phyloP scores from a whole-genome alignment of 2,888 invertebrate species.

The Clostera curtula region DNA sequence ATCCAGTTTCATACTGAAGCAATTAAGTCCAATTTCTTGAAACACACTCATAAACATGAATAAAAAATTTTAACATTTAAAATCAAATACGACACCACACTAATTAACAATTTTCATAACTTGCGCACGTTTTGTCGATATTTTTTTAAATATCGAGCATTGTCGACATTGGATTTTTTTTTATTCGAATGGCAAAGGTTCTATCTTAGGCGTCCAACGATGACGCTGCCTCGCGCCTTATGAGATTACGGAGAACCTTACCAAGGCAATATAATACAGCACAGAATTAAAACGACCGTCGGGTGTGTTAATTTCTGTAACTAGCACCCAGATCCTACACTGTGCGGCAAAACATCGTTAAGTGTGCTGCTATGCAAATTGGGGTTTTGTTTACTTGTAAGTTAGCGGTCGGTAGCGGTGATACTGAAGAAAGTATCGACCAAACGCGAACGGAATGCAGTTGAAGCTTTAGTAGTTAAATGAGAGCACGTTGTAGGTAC shows the following conservation, averaged over 20 bases:
- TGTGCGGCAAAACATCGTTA: conserved; percentile 35
- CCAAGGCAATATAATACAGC: conserved; percentile 34
- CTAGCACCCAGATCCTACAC: conserved; percentile 30
- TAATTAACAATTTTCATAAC: conserved; percentile 1
- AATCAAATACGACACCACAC: conserved; percentile 10
- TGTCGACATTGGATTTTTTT: no score
- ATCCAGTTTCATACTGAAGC: conserved; percentile 60
- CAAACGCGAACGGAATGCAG: conserved; percentile 26
- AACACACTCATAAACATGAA: conserved; percentile 18
- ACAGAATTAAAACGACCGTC: conserved; percentile 38
- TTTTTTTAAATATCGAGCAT: no score
- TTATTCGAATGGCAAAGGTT: conserved; percentile 37
- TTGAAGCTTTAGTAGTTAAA: no score
- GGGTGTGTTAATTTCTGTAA: conserved; percentile 31
- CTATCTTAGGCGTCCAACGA: conserved; percentile 49
- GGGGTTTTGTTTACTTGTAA: conserved; percentile 49
- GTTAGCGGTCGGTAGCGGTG: conserved; percentile 33
- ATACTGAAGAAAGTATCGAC: conserved; percentile 36
- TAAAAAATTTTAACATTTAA: conserved; percentile 15
- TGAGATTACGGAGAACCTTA: conserved; percentile 45
- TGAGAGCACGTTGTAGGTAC: no score
- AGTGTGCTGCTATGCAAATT: conserved; percentile 44
- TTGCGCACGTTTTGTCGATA: no score
- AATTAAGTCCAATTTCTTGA: conserved; percentile 19
- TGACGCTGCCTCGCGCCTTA: conserved; percentile 53